Base-by-base conservation (phyloP, 2,888 invertebrate species). In the Scaptomyza caliginosa region DNA sequence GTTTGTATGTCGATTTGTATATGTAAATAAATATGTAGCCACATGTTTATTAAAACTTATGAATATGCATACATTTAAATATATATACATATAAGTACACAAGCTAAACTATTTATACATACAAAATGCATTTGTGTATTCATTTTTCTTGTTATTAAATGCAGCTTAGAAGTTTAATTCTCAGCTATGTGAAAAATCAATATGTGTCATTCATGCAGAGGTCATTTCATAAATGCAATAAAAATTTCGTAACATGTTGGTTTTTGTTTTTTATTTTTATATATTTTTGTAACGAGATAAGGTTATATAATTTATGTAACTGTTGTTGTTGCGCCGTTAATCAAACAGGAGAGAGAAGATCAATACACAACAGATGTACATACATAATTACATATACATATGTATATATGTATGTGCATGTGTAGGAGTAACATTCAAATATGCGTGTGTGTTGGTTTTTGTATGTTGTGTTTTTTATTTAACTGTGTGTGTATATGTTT, bases 231-330 rank as follows among this genome's bases (percentile, higher is more conserved):
- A 52, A 63, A 4, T 45, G 13, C 4, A 67, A 5, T 32, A 17
- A 68, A 68, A 68, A 73, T 51, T 28, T 40, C 13, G 19, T 50
- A 45, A 38, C 30, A 19, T 38, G 45, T 56, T 32, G 40, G 19
- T 38, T 48, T 62, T 58, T 55, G 66, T 57, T 43, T 32, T 69
- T 60, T 50, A 38, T 60, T 34, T 74, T 49, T 74, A 74, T 67
- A 26, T 46, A 21, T 46, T n/a, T 30, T 70, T 74, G 62, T 74
- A 75, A 71, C 71, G 67, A 71, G 74, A 74, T 74, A 39, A 66
- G 70, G 69, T 75, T 73, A 73, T 76, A 76, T 73, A 69, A 69
- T 65, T 73, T 69, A 76, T 76, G 76, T 73, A 76, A 76, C 76
- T 76, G 68, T 57, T 60, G 68, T 57, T 60, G 30, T 71, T 74